phyloP scores from a whole-genome alignment of 2,113 vertebrate species.

The Aegotheles bennettii region DNA sequence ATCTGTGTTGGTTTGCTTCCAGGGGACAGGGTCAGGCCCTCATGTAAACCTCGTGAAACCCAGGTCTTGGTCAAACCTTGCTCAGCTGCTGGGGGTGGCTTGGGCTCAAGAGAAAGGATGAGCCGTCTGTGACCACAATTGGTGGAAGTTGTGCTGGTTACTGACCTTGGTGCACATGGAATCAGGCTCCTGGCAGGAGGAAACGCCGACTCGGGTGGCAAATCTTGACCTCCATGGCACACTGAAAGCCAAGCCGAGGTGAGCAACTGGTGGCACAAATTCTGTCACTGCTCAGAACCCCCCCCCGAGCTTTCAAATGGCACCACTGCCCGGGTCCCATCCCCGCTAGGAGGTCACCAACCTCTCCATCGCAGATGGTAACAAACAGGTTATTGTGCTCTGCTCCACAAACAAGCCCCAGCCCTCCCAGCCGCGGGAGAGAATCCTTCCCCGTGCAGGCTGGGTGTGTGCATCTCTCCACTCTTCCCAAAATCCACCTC shows the following conservation, averaged over 20 bases:
- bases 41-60: rapidly evolving
- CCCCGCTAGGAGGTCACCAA: not conserved
- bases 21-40: not conserved
- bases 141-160: not conserved
- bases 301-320: not conserved
- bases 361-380: not conserved
- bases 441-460: constrained; percentile 2
- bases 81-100: not conserved
- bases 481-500: too few relatives aligned
- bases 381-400: constrained; percentile 58
- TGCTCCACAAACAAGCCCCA: not conserved
- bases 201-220: rapidly evolving
- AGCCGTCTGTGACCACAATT: not conserved
- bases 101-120: not conserved
- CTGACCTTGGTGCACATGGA: not conserved
- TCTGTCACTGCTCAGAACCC: not conserved
- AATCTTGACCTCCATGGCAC: not conserved
- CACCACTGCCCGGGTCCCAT: not conserved
- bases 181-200: not conserved
- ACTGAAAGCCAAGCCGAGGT: rapidly evolving
- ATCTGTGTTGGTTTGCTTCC: not conserved
- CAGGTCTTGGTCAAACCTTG: not conserved
- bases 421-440: not conserved
- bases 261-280: not conserved
- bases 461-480: too few relatives aligned